A percentile compares a stretch with the other conserved stretches of the same genome.
Evolutionary conservation across 2,113 vertebrate species (phyloP).

Genomic region (Chamaetylas fuelleborni): DNA sequence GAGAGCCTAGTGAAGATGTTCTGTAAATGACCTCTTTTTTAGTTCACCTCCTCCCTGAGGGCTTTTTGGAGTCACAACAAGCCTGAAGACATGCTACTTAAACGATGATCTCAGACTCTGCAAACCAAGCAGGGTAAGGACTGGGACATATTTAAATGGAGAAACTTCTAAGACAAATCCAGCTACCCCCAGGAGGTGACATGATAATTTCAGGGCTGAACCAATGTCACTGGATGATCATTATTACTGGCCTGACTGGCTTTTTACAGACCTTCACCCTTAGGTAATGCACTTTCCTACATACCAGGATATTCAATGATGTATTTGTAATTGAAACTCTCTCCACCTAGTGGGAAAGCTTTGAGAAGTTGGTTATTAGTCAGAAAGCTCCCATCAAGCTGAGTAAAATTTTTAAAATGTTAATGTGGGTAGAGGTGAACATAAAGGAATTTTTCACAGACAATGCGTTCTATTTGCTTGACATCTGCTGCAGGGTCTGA

Average conservation of each 20-base stretch:
- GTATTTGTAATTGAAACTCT: neutral
- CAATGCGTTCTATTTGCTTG: neutral
- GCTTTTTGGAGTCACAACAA: neutral
- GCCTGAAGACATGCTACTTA: neutral
- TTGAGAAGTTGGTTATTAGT: neutral
- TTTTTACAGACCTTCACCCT: neutral
- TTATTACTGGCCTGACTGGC: neutral
- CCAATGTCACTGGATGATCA: neutral
- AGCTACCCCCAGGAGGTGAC: neutral
- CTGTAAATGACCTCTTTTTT: neutral
- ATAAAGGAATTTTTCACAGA: neutral
- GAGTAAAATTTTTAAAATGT: neutral
- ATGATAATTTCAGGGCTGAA: neutral
- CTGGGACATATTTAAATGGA: neutral
- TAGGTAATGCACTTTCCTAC: neutral
- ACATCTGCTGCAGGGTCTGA: neutral
- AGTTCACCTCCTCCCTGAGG: neutral
- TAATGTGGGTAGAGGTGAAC: neutral
- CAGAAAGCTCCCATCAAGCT: neutral
- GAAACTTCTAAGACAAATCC: neutral
- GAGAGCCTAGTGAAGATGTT: neutral
- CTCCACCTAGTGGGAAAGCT: neutral
- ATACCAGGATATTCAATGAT: neutral
- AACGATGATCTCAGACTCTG: neutral
- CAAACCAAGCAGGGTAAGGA: neutral